Evolutionary conservation across 2,797 vertebrate species (phyloP).

Genomic region (Botia almorhae): DNA sequence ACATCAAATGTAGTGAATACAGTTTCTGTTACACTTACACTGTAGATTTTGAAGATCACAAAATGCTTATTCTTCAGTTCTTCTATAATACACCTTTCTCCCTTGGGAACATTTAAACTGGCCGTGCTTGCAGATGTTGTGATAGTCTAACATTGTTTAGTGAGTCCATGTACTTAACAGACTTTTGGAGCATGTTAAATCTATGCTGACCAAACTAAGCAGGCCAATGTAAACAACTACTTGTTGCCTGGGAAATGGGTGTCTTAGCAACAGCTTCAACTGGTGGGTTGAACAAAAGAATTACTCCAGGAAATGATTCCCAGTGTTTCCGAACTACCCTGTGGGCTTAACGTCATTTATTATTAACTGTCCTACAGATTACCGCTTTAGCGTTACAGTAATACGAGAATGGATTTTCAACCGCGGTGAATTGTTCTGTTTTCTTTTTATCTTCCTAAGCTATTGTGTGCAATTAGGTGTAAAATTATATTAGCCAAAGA

Average conservation of each 20-base stretch:
- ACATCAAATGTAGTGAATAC: background rate
- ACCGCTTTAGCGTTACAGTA: constrained; percentile 68
- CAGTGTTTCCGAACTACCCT: constrained; percentile 47
- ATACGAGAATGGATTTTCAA: constrained; percentile 69
- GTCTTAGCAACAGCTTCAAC: constrained; percentile 73
- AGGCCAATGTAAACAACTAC: constrained; percentile 68
- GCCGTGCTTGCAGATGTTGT: background rate
- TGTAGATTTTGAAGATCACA: constrained; percentile 2
- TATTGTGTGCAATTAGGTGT: constrained; percentile 58
- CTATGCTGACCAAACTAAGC: constrained; percentile 52
- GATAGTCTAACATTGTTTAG: constrained; percentile 46
- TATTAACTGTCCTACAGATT: constrained; percentile 70
- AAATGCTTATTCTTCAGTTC: constrained; percentile 35
- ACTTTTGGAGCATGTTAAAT: constrained; percentile 48
- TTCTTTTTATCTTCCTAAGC: constrained; percentile 48
- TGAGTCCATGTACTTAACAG: constrained; percentile 32
- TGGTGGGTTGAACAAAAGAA: constrained; percentile 63
- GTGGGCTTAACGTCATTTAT: constrained; percentile 70
- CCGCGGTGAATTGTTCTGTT: constrained; percentile 63
- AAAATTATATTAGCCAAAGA: constrained; percentile 50
- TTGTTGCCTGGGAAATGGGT: constrained; percentile 72
- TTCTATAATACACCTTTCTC: constrained; percentile 33
- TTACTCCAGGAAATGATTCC: constrained; percentile 69
- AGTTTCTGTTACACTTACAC: constrained; percentile 27
- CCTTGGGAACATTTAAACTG: constrained; percentile 11